A percentile compares a stretch with the other conserved stretches of the same genome.
Evolutionary conservation across 2,797 vertebrate genomes (phyloP).

Genomic region (Catharus ustulatus): DNA sequence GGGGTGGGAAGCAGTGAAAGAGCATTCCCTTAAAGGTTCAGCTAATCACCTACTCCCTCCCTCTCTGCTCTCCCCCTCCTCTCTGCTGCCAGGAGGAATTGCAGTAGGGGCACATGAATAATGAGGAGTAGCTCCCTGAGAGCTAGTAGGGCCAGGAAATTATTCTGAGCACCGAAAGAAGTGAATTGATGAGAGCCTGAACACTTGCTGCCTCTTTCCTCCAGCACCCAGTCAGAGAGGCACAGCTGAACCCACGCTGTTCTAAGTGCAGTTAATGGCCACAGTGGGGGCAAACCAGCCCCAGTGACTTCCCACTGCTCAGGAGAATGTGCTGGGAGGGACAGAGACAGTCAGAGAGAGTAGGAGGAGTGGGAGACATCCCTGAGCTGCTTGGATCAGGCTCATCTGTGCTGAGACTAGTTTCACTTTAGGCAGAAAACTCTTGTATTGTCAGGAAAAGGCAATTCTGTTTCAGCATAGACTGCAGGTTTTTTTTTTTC

Average conservation of each 20-base stretch:
- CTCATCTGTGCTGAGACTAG: not conserved
- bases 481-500: not conserved
- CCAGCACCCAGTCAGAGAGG: not conserved
- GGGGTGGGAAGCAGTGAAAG: not conserved
- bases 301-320: not conserved
- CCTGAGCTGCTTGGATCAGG: not conserved
- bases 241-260: not conserved
- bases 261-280: not conserved
- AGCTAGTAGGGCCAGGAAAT: not conserved
- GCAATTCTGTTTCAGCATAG: not conserved
- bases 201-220: not conserved
- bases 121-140: not conserved
- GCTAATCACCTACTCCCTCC: not conserved
- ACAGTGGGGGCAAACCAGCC: not conserved
- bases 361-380: not conserved
- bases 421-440: not conserved
- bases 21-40: not conserved
- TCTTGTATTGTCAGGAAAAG: not conserved
- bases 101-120: not conserved
- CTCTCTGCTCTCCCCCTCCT: not conserved
- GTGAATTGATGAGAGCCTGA: not conserved
- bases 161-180: not conserved
- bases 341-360: not conserved
- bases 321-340: not conserved
- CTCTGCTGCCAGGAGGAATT: not conserved